Base-by-base conservation (phyloP, 2,113 vertebrate species). In the Crotalus tigris region DNA sequence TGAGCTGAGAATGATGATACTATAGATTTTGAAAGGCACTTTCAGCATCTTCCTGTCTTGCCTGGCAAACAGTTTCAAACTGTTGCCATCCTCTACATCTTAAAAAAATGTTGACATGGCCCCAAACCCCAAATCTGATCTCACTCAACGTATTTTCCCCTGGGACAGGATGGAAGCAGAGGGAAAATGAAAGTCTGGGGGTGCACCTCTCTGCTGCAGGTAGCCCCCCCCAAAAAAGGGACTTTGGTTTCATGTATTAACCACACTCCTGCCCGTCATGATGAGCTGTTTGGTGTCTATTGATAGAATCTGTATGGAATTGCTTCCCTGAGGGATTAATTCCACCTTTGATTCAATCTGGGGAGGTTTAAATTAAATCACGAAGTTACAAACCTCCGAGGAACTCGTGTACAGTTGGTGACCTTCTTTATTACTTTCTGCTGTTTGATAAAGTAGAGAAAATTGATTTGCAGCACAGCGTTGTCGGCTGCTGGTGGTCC, bases 281-380 rank as follows among this genome's bases (percentile, higher is more conserved):
- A 97, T 92, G 96, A 96, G 93, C 94, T 96, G 94, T 95, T 95
- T 95, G 95, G 75, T 95, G 95, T 95, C 97, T 97, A 97, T 97
- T 97, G 95, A 96, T 97, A 96, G 97, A 97, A 98, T 97, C 97
- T 97, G 97, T 97, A 97, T 93, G 97, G 96, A 96, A 97, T 97
- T 96, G 96, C 97, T 97, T 91, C 94, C 98, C 97, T 97, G 95
- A 96, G 97, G 98, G 98, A 98, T 98, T 98, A 98, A 98, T 98
- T 98, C 98, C 97, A 96, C 95, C 97, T 98, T 98, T 98, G 97
- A 98, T 98, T 98, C 97, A 98, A 98, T 98, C 97, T 98, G 98
- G 97, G 97, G 96, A 95, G 97, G 97, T 96, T 98, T 90, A 93
- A 90, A 93, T 98, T 98, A 98, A 98, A 98, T 98, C 97, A 98